Base-by-base conservation (phyloP, 1,140 invertebrate species). In the Dendrolimus punctatus region DNA sequence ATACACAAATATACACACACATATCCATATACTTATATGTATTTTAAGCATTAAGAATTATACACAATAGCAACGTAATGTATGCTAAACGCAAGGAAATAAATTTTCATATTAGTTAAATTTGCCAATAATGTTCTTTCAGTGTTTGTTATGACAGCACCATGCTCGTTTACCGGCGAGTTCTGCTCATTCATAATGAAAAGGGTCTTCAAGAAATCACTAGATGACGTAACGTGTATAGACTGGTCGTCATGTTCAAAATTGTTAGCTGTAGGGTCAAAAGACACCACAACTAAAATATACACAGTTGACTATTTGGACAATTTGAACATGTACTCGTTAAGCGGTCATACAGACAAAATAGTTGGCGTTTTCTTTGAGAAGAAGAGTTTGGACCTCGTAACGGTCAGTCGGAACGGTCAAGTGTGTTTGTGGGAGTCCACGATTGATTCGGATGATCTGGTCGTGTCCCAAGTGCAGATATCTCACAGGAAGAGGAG, bases 191-290 rank as follows among this genome's bases (percentile, higher is more conserved):
- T 99, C 85, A 84, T 93, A 4, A 91, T 98, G 88, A 92, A 95
- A 74, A 87, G 92, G 56, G 93, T 95, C 2, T 97, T 95, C 80
- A 91, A 93, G 64, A 93, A 92, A 41, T 90, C 94, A 36, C 91
- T 90, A 60, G 95, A 97, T 83, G 93, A 96, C 57, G 93, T 94
- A 0, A 94, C 93, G 0, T 96, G 91, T 74, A 66, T 99, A 10
- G 92, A 96, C 80, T 99, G 98, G 98, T 97, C 96, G 0, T 90
- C 89, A 44, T 97, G 99, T 85, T 98, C 97, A 0, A 93, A 93
- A 63, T 84, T 97, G 36, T 79, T 98, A 38, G 93, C 93, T 55
- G 92, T 95, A 42, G 96, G 96, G 1, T 95, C 94, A 4, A 95
- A 95, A 76, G 96, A 98, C 80, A 95, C 92, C 69, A 90, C 92